Percentiles rank a stretch among this genome's conserved stretches.
Conservation (phyloP, 2,797 vertebrate genomes). For the Diplodus puntazzo region DNA sequence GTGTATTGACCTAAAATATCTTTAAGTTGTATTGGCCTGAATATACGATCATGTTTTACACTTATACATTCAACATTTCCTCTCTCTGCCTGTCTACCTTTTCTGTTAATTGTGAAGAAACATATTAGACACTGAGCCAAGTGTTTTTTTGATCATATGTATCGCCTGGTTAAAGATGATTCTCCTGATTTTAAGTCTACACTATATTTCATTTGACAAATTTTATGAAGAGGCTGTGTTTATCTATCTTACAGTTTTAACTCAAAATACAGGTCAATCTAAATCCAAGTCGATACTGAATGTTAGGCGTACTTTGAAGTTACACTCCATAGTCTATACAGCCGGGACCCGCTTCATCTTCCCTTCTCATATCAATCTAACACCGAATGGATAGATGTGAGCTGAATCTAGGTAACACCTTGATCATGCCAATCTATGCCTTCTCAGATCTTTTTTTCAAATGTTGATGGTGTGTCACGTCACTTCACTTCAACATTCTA, state of each 20-base stretch:
- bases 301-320: slow-evolving; percentile 15
- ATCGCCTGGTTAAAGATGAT: not conserved
- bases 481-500: slow-evolving; percentile 28
- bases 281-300: not conserved
- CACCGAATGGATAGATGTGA: slow-evolving; percentile 26
- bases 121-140: slow-evolving; percentile 3
- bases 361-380: slow-evolving; percentile 2
- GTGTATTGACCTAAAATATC: slow-evolving; percentile 11
- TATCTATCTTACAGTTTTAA: no score
- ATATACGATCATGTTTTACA: slow-evolving; percentile 9
- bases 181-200: not conserved
- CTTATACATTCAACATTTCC: not conserved
- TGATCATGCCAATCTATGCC: slow-evolving; percentile 47
- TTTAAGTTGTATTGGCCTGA: not conserved
- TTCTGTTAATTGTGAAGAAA: not conserved
- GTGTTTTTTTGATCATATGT: not conserved
- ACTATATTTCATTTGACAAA: not conserved
- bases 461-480: slow-evolving; percentile 50
- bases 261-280: no score
- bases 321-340: not conserved
- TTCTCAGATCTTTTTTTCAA: slow-evolving; percentile 67
- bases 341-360: slow-evolving; percentile 2
- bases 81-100: slow-evolving; percentile 7
- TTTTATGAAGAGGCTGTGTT: not conserved
- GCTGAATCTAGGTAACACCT: slow-evolving; percentile 34